Percentiles rank a stretch among this genome's conserved stretches.
These are phyloP conservation scores for Heliothis virescens DNA, from an alignment of 1,140 invertebrate genomes.

Conservation along the genomic window DNA sequence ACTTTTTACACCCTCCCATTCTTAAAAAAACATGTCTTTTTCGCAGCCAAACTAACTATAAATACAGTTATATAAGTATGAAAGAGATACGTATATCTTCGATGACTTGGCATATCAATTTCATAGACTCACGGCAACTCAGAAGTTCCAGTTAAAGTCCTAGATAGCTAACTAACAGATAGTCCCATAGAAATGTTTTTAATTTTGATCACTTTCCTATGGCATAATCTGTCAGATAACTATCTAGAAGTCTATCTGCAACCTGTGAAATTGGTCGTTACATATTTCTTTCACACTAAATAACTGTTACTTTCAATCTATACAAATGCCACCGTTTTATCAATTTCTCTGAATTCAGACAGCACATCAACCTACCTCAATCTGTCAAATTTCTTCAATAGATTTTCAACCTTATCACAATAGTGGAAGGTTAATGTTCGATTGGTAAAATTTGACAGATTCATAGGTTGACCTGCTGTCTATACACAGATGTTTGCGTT, in stretches of 20 bases:
- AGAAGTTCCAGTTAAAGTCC: background rate
- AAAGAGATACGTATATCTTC: too few species aligned
- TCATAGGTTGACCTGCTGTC: background rate
- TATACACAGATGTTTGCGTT: constrained; percentile 4
- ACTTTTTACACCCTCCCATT: background rate
- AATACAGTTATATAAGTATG: background rate
- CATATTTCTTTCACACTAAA: background rate
- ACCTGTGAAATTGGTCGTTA: background rate
- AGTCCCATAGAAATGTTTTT: too few species aligned
- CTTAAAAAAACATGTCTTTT: constrained; percentile 21
- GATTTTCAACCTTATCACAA: too few species aligned
- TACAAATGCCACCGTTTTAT: constrained; percentile 4
- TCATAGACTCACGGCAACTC: background rate
- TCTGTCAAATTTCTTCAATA: too few species aligned
- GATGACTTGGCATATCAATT: too few species aligned
- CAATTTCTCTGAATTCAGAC: background rate
- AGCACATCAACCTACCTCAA: too few species aligned
- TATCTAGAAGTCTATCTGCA: too few species aligned
- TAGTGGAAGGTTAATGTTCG: too few species aligned
- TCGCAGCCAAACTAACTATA: background rate
- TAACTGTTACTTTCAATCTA: background rate
- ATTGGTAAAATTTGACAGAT: too few species aligned
- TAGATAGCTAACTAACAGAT: background rate
- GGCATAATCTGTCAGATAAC: too few species aligned
- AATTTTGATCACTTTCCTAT: too few species aligned